Base-by-base conservation (phyloP, 1,140 invertebrate genomes). In the Sinella curviseta region DNA sequence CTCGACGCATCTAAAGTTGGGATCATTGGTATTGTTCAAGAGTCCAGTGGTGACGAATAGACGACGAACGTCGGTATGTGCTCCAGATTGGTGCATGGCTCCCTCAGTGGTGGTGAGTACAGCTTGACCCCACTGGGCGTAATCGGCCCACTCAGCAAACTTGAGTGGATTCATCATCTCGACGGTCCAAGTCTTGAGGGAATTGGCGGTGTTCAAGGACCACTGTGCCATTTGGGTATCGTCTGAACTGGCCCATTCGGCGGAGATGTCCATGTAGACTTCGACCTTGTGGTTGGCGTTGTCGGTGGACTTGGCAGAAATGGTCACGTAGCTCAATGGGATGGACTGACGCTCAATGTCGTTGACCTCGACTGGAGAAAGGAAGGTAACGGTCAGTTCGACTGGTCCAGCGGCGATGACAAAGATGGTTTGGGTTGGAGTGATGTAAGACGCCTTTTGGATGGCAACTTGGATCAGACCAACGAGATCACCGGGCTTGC, bases 181-280 rank as follows among this genome's bases (percentile, higher is more conserved):
- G 14, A 78, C 78, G 2, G 30, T 12, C 82, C 82, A 82, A 28
- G 65, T 75, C 33, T 81, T 78, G 33, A 80, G 65, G n/a, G 24
- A 16, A n/a, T 28, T n/a, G 1, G 75, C 8, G 16, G 74, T 77
- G 24, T 1, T 31, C 1, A 79, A 4, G 1, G 14, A 28, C 82
- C 82, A 82, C 0, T 33, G 78, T 8, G 78, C 77, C 16, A 57
- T 48, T 35, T 74, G 16, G 14, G 1, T 17, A 0, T 36, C 1
- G 17, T 79, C 76, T 24, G 14, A 54, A 31, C 74, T 24, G 3
- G 77, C 82, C 79, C 79, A 82, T 78, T 82, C 82, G 1, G 65
- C 82, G 0, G 82, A 67, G 24, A 82, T 82, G 75, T 82, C 82
- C 33, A 77, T 54, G 39, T 82, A 82, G 0, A 81, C 34, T 81